Base-by-base conservation (phyloP, 2,113 vertebrate genomes). In the Atractosteus spatula region DNA sequence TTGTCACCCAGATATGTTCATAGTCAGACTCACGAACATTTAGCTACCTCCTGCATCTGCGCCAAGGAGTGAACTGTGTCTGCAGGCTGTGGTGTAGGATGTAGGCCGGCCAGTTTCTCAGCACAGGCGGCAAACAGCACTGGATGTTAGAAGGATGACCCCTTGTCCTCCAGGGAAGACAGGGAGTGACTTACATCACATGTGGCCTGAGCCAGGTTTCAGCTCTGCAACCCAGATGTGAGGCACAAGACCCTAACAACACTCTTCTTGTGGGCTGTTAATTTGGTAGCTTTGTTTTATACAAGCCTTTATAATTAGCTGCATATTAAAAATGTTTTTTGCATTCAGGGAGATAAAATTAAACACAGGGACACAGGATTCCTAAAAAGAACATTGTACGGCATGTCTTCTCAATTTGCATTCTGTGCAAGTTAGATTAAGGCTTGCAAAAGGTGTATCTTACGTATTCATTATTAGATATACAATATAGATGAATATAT, bases 1-100 rank as follows among this genome's bases (percentile, higher is more conserved):
- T 61, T 41, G 29, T 14, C 29, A 43, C 66, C n/a, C 41, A 71
- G 62, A 71, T 17, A 62, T 43, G 44, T 41, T 14, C n/a, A 71
- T 54, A 73, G 4, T 7, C 68, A 72, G 8, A 4, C 70, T 72
- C 68, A 17, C 0, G 41, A 77, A 70, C 72, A 55, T 68, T 41
- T 43, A 43, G 47, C 68, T 65, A 68, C 73, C 70, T 73, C 64
- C 42, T 62, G 66, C 66, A 16, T 66, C 17, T 72, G 67, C 29
- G n/a, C 55, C 66, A 62, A 78, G 42, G 64, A 47, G 75, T 29
- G 74, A 76, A 86, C 84, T 84, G 56, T 79, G 76, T 79, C 70
- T 77, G 82, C 57, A 59, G 57, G 57, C 57, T 59, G 11, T 4
- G 2, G 11, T 51, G 47, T 8, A n/a, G 3, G 0, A 14, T 16